phyloP scores from a whole-genome alignment of 1,140 invertebrate genomes.

The Callitettix versicolor region DNA sequence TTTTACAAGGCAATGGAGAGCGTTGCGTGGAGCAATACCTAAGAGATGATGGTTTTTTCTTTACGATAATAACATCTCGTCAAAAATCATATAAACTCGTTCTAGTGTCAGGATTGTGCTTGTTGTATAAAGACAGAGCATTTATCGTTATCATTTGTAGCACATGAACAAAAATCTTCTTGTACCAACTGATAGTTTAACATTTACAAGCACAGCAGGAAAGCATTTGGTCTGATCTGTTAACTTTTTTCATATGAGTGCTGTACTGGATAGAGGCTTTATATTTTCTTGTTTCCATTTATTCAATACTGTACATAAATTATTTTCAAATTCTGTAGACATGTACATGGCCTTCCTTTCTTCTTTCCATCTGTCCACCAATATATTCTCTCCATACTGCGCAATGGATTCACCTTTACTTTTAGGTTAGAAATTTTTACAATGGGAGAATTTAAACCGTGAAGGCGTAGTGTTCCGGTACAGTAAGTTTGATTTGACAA shows the following conservation, averaged over 20 bases:
- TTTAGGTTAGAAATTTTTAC: constrained; percentile 33
- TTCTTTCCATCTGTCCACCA: constrained; percentile 34
- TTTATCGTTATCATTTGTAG: constrained; percentile 17
- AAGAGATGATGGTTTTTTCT: too few species aligned
- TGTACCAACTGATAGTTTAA: constrained; percentile 21
- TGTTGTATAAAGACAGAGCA: not conserved
- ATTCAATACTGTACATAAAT: not conserved
- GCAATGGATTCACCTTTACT: constrained; percentile 27
- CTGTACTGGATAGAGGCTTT: constrained; percentile 19
- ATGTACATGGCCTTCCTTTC: constrained; percentile 24
- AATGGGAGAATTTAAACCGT: constrained; percentile 29
- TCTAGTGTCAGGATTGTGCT: not conserved
- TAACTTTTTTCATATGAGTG: constrained; percentile 18
- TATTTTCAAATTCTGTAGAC: constrained; percentile 11
- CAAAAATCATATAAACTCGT: too few species aligned
- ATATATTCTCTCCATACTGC: constrained; percentile 31
- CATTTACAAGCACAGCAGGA: constrained; percentile 16
- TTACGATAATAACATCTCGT: too few species aligned
- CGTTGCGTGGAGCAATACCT: too few species aligned
- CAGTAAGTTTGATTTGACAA: constrained; percentile 37
- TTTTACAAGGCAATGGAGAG: too few species aligned
- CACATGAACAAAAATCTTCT: constrained; percentile 18
- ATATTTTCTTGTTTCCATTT: not conserved
- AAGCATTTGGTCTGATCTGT: constrained; percentile 17
- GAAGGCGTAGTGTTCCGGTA: constrained; percentile 33